Evolutionary conservation across 2,113 vertebrate genomes (phyloP), one percentile per base, ranked within the genome.

Genomic region (Hypomesus transpacificus): DNA sequence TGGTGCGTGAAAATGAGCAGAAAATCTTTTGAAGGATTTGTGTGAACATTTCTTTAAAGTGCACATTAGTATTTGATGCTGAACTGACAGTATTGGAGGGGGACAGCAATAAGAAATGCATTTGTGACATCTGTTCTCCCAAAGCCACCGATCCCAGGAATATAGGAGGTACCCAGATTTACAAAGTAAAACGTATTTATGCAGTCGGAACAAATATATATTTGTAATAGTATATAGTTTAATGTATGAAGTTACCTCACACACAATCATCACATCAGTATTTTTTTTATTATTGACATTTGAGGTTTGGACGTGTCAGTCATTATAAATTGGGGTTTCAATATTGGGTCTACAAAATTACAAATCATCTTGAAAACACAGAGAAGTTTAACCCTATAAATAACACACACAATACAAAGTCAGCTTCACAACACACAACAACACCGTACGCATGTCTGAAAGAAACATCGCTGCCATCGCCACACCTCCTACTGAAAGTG

Each of bases 211-310:
- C 22, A 28, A 61, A 61, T 18, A 24, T 21, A 26, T 13, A 26
- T 59, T 61, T 22, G n/a, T 16, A 16, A 16, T 14, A 21, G 14
- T 59, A 21, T 59, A 59, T 59, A 21, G 62, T 61, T 61, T 24
- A 22, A 22, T 59, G 57, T 24, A 26, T 26, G 20, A 24, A 50
- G 11, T 50, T 14, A 65, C 14, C 57, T n/a, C 14, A 80, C 65
- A 75, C 1, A 0, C 61, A 70, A 13, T 46, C 50, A 57, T 69
- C 17, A 77, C 75, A 79, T 75, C 60, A 64, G 66, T 81, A 61
- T 21, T 56, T 77, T n/a, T 60, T 65, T 87, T n/a, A n/a, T 87
- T 85, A 87, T 84, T 82, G 70, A 80, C 67, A 74, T 66, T 53
- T 53, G 77, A 46, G 39, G 39, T 13, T 13, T 46, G 54, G 63